These are phyloP conservation scores for Ambastaia sidthimunki DNA, from an alignment of 2,797 vertebrate species.

Conservation along the genomic window DNA sequence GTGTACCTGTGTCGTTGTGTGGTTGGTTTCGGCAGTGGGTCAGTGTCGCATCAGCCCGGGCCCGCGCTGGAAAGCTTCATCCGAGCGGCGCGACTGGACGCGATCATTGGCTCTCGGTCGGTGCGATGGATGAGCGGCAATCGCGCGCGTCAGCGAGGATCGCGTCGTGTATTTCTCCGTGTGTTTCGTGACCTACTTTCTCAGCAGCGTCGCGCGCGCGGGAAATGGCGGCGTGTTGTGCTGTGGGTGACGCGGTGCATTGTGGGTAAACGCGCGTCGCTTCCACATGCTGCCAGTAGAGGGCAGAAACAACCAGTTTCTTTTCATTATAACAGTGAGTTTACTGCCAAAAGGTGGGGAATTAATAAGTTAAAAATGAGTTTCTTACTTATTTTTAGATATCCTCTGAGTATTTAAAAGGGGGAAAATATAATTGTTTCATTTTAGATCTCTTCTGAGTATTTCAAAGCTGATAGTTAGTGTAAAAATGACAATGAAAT, in stretches of 20 bases:
- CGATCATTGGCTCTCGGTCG: constrained; percentile 52
- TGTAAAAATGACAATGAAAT: too few relatives aligned
- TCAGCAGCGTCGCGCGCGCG: background rate
- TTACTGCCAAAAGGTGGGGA: too few relatives aligned
- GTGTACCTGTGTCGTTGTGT: constrained; percentile 20
- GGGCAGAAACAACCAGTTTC: background rate
- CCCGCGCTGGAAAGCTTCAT: constrained; percentile 49
- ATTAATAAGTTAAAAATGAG: too few relatives aligned
- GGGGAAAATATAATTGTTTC: too few relatives aligned
- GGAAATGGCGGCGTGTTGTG: constrained; percentile 56
- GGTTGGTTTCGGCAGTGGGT: background rate
- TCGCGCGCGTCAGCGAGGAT: background rate
- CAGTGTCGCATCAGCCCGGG: constrained; percentile 49
- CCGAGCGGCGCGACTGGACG: constrained; percentile 36
- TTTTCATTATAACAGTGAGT: background rate
- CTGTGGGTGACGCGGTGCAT: constrained; percentile 34
- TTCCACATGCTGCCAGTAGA: constrained; percentile 3
- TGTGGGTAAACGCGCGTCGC: constrained; percentile 48
- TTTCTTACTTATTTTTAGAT: too few relatives aligned
- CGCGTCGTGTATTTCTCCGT: constrained; percentile 3
- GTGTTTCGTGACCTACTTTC: constrained; percentile 49
- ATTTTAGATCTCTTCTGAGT: too few relatives aligned
- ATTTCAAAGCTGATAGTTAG: too few relatives aligned
- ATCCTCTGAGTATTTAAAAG: too few relatives aligned
- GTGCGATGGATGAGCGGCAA: background rate